Percentiles rank a stretch among this genome's conserved stretches.
Conservation (phyloP, 2,113 vertebrate genomes). For the Cyprinodon variegatus region DNA sequence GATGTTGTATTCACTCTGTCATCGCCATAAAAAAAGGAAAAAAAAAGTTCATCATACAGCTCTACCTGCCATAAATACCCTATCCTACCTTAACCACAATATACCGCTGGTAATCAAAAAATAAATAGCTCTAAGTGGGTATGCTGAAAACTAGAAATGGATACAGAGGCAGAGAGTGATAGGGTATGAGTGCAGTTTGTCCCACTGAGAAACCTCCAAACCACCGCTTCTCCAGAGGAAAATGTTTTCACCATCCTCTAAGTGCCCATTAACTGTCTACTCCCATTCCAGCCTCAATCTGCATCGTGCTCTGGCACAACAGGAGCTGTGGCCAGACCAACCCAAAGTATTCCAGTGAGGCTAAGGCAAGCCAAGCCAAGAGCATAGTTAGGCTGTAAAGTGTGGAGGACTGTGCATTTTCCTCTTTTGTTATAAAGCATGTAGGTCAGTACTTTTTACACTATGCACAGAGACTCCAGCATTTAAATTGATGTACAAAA, state of each 20-base stretch:
- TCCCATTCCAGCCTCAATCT: conserved; percentile 68
- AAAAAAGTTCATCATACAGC: background rate
- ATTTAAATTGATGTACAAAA: conserved; percentile 32
- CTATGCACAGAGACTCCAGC: conserved; percentile 30
- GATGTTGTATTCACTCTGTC: background rate
- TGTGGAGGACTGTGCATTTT: conserved; percentile 32
- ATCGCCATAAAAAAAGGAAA: background rate
- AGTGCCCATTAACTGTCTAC: conserved; percentile 80
- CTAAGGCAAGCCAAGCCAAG: conserved; percentile 33
- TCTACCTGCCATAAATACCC: conserved; percentile 1
- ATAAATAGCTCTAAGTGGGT: conserved; percentile 32
- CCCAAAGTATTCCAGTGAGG: conserved; percentile 61
- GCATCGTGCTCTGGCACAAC: conserved; percentile 53
- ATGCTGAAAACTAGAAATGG: conserved; percentile 47
- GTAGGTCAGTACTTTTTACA: conserved; percentile 61
- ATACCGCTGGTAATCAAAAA: conserved; percentile 10
- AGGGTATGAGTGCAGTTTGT: conserved; percentile 39
- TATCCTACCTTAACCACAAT: conserved; percentile 3
- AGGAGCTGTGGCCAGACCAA: conserved; percentile 64
- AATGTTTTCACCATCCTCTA: conserved; percentile 73
- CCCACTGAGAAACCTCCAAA: conserved; percentile 65
- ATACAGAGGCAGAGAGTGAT: conserved; percentile 39
- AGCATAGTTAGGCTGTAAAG: conserved; percentile 13
- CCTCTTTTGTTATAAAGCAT: conserved; percentile 54
- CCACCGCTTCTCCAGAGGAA: conserved; percentile 72